phyloP scores from a whole-genome alignment of 53 echinoderm and acorn worm species.

The Luidia sarsii region DNA sequence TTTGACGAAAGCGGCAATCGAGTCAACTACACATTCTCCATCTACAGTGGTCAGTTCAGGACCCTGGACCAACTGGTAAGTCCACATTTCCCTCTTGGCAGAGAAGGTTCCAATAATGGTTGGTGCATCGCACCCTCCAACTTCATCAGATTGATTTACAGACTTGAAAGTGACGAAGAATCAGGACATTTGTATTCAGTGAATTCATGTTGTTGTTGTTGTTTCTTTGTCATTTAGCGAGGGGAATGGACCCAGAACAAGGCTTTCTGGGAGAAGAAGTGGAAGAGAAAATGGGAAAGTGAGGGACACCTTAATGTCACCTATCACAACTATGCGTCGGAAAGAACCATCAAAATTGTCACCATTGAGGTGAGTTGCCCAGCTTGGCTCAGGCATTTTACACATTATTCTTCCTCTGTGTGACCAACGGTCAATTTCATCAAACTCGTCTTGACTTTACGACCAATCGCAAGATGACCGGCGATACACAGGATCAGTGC shows the following conservation, averaged over 20 bases:
- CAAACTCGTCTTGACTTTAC: no score
- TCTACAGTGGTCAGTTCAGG: slow-evolving; percentile 87
- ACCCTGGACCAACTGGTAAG: slow-evolving; percentile 93
- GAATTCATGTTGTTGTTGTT: not conserved
- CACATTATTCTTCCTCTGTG: no score
- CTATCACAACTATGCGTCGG: slow-evolving; percentile 77
- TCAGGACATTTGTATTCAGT: not conserved
- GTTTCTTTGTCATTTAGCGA: slow-evolving; percentile 63
- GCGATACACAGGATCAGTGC: no score
- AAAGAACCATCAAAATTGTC: slow-evolving; percentile 84
- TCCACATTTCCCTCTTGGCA: no score
- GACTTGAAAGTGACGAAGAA: no score
- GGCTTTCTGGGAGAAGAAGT: slow-evolving; percentile 78
- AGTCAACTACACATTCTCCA: slow-evolving; percentile 93
- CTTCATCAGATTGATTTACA: not conserved
- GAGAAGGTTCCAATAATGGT: not conserved
- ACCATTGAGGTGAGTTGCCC: slow-evolving; percentile 75
- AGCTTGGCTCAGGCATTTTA: no score
- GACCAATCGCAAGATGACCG: no score
- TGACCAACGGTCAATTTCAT: no score
- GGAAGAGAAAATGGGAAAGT: slow-evolving; percentile 85
- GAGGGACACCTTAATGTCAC: slow-evolving; percentile 77
- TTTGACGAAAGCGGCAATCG: slow-evolving; percentile 79
- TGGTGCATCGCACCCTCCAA: no score
- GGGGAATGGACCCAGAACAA: slow-evolving; percentile 95